Evolutionary conservation across 2,888 invertebrate genomes (phyloP).

Genomic region (Cheilosia vulpina): DNA sequence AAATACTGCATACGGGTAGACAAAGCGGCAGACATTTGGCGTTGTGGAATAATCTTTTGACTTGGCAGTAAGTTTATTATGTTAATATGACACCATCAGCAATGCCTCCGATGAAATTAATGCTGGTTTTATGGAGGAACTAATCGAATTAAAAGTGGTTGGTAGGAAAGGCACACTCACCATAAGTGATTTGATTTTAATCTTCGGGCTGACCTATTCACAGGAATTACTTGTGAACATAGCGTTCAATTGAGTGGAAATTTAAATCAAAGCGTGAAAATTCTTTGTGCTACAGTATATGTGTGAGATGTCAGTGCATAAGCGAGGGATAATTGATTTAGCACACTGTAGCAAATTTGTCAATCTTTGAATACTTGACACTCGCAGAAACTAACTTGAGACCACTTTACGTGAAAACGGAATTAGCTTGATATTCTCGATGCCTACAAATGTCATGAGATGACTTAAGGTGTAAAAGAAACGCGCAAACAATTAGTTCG

Average conservation of each 20-base stretch:
- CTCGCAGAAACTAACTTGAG: too few relatives aligned
- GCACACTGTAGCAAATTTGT: not conserved
- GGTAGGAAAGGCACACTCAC: slow-evolving; percentile 31
- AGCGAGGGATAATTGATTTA: too few relatives aligned
- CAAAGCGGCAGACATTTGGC: not conserved
- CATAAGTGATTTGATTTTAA: slow-evolving; percentile 48
- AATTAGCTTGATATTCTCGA: too few relatives aligned
- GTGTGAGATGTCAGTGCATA: not conserved
- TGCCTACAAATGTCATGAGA: too few relatives aligned
- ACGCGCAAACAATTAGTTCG: too few relatives aligned
- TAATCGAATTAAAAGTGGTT: slow-evolving; percentile 59
- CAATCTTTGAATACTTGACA: not conserved
- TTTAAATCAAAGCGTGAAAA: not conserved
- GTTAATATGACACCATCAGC: slow-evolving; percentile 18
- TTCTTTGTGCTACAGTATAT: not conserved
- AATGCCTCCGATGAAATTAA: not conserved
- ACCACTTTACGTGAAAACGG: too few relatives aligned
- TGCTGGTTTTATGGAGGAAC: slow-evolving; percentile 27
- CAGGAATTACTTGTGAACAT: slow-evolving; percentile 10
- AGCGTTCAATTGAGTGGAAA: slow-evolving; percentile 12
- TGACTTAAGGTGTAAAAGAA: too few relatives aligned
- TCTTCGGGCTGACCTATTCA: slow-evolving; percentile 12
- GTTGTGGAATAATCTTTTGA: slow-evolving; percentile 29
- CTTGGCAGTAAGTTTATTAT: slow-evolving; percentile 1
- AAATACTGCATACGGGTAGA: slow-evolving; percentile 17